Evolutionary conservation across 2,113 vertebrate species (phyloP).

Genomic region (Sorex araneus): DNA sequence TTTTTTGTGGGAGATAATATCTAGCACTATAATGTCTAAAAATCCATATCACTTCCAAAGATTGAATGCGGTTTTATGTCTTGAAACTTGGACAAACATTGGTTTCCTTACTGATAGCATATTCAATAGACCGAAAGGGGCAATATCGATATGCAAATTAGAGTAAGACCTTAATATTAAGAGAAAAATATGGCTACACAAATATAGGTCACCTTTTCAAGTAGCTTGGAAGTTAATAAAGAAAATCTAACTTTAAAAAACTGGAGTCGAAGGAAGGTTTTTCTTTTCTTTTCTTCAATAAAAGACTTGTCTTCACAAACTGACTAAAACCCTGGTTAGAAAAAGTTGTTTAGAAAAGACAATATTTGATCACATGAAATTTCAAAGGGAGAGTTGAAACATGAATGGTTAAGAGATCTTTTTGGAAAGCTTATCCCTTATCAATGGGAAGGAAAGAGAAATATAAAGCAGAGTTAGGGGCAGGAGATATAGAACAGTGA

Average conservation of each 20-base stretch:
- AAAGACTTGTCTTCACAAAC: not conserved
- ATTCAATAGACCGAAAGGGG: not conserved
- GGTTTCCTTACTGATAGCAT: not conserved
- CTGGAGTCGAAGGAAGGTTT: not conserved
- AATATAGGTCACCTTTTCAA: not conserved
- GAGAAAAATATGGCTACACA: not conserved
- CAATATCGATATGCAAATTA: not conserved
- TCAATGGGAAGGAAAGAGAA: not conserved
- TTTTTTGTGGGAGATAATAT: not conserved
- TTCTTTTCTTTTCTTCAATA: not conserved
- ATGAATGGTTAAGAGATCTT: not conserved
- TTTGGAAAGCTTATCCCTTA: not conserved
- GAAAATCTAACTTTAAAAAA: slow-evolving; percentile 21
- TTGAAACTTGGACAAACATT: not conserved
- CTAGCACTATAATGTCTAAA: not conserved
- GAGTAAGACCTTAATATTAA: not conserved
- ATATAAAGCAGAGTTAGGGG: not conserved
- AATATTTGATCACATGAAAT: not conserved
- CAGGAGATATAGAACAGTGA: no score
- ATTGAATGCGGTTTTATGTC: not conserved
- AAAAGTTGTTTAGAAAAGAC: slow-evolving; percentile 35
- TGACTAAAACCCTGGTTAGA: not conserved
- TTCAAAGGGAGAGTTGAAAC: not conserved
- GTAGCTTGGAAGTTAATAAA: not conserved
- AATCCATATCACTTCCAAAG: not conserved